A percentile compares a stretch with the other conserved stretches of the same genome.
These are phyloP conservation scores for Atta texana DNA, from an alignment of 1,140 invertebrate genomes.

Conservation along the genomic window DNA sequence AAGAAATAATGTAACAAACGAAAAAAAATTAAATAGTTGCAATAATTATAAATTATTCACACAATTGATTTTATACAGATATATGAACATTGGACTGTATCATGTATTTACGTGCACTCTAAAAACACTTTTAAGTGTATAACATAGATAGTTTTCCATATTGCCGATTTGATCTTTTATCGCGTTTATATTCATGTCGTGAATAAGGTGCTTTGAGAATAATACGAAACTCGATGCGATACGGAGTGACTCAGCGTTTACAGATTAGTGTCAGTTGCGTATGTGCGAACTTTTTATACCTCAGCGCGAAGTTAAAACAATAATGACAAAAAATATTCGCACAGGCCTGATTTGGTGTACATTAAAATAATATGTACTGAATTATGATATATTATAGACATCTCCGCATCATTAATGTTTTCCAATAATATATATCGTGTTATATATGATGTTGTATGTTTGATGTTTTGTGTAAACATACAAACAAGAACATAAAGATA, in stretches of 20 bases:
- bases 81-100: neutral
- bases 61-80: neutral
- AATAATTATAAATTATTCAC: neutral
- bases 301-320: neutral
- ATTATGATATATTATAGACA: neutral
- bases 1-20: neutral
- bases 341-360: neutral
- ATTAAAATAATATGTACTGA: neutral
- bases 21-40: neutral
- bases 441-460: neutral
- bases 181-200: constrained; percentile 29
- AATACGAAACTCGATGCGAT: constrained; percentile 37
- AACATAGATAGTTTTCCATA: constrained; percentile 6
- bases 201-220: constrained; percentile 53
- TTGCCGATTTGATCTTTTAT: constrained; percentile 39
- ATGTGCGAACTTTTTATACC: neutral
- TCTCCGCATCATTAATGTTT: neutral
- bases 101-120: constrained; percentile 3
- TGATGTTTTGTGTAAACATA: neutral
- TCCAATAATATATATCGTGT: neutral
- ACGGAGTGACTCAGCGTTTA: constrained; percentile 60
- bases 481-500: no score
- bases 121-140: neutral
- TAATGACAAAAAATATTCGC: neutral
- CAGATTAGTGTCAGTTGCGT: constrained; percentile 50